Evolutionary conservation across 2,113 vertebrate genomes (phyloP), one percentile per base, ranked within the genome.

Genomic region (Tringa solitaria): DNA sequence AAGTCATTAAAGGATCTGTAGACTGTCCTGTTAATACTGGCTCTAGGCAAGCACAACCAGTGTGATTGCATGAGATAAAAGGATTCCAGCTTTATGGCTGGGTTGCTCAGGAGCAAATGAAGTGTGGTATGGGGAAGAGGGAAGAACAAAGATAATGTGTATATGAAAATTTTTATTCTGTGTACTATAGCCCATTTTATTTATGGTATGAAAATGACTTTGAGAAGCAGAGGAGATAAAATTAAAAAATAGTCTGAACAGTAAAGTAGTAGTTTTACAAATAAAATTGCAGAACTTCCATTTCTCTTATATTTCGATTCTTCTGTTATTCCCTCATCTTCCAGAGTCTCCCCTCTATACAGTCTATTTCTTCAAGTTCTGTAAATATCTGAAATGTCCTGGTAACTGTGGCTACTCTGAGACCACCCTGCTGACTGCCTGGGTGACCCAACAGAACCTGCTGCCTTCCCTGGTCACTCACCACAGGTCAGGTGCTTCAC

Each of bases 61-160:
- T 57, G 84, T 22, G 87, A 90, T 93, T 88, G 54, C 72, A 5
- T 20, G 69, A 87, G 80, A 92, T 77, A 72, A 92, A 93, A 92
- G 45, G 60, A 20, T 90, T 78, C 60, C 86, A 88, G 27, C 39
- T 64, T 79, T 23, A 7, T 84, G 91, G 19, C 43, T 81, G 60
- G 10, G 23, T 56, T 68, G 60, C 64, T 82, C 68, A 64, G 64
- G 45, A 86, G 80, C 61, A 48, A 33, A 32, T 41, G 59, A 78
- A 78, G 54, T 19, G 9, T 53, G 68, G 51, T 57, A 35, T 67
- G 51, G 82, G 59, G 72, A 93, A 95, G 79, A 82, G 60, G 45
- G 50, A 92, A 80, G 79, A 95, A 86, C 64, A 92, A 90, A 92
- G 92, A 33, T 14, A 54, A 30, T 15, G 9, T 60, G 12, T 45